Conservation (phyloP, 2,113 vertebrate genomes). For the Corythoichthys intestinalis region DNA sequence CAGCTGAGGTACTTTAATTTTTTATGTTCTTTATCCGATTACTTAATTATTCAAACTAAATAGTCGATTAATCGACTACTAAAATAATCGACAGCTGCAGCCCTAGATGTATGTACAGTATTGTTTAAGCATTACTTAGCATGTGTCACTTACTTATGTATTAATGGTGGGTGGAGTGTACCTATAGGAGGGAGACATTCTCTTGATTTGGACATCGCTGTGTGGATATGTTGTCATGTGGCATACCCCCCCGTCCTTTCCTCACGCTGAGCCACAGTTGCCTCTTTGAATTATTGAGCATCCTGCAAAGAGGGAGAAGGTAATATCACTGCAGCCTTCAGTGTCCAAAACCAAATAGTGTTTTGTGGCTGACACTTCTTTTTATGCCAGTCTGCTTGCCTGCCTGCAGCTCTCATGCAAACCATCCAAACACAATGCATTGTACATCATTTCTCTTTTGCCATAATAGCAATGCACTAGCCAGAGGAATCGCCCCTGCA, state of each 20-base stretch:
- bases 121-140: not conserved
- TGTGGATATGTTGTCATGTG: conserved; percentile 54
- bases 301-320: conserved; percentile 35
- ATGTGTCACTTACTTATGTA: not conserved
- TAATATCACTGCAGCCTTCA: conserved; percentile 20
- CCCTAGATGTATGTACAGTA: too few species aligned
- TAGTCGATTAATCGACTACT: too few species aligned
- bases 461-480: conserved; percentile 39
- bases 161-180: not conserved
- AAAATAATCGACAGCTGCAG: too few species aligned
- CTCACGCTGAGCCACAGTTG: conserved; percentile 43
- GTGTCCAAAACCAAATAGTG: conserved; percentile 21
- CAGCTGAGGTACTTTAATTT: too few species aligned
- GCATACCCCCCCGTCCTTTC: conserved; percentile 13
- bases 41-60: too few species aligned
- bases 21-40: too few species aligned
- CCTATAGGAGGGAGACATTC: conserved; percentile 12
- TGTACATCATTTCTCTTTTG: conserved; percentile 14
- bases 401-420: conserved; percentile 19
- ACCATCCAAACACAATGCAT: conserved; percentile 11
- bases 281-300: conserved; percentile 64
- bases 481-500: conserved; percentile 25
- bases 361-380: conserved; percentile 14
- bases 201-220: conserved; percentile 40
- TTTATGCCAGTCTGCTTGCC: conserved; percentile 10